Evolutionary conservation across 2,888 invertebrate genomes (phyloP).

Genomic region (Strigamia maritima): DNA sequence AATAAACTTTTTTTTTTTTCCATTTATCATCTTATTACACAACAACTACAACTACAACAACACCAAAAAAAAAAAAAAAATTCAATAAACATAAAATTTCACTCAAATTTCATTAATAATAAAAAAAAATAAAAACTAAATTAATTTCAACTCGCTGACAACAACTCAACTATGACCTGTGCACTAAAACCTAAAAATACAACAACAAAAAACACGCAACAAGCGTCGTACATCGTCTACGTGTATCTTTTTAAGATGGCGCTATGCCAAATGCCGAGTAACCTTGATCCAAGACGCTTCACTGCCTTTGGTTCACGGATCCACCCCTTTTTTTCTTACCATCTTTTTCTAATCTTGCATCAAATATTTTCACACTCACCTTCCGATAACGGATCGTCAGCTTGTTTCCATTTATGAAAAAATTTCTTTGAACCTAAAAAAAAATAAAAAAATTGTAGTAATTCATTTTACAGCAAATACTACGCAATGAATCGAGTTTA

Average conservation of each 20-base stretch:
- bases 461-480: neutral
- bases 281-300: slow-evolving; percentile 26
- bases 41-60: too few relatives aligned
- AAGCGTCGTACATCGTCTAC: slow-evolving; percentile 18
- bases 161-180: neutral
- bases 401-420: slow-evolving; percentile 42
- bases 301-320: slow-evolving; percentile 13
- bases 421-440: slow-evolving; percentile 46
- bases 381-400: slow-evolving; percentile 39
- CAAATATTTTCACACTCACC: slow-evolving; percentile 37
- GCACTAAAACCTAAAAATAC: neutral
- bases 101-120: neutral
- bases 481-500: neutral
- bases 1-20: neutral
- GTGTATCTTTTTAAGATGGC: slow-evolving; percentile 26
- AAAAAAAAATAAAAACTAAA: neutral
- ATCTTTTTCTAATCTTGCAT: neutral
- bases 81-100: neutral
- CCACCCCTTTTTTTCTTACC: neutral
- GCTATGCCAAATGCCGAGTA: slow-evolving; percentile 1
- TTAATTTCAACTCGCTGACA: neutral
- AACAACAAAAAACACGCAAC: neutral
- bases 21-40: too few relatives aligned
- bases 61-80: slow-evolving; percentile 20
- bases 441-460: slow-evolving; percentile 41